These are phyloP conservation scores for Scolopax bukidnonensis DNA, from an alignment of 2,797 vertebrate species.

Conservation along the genomic window DNA sequence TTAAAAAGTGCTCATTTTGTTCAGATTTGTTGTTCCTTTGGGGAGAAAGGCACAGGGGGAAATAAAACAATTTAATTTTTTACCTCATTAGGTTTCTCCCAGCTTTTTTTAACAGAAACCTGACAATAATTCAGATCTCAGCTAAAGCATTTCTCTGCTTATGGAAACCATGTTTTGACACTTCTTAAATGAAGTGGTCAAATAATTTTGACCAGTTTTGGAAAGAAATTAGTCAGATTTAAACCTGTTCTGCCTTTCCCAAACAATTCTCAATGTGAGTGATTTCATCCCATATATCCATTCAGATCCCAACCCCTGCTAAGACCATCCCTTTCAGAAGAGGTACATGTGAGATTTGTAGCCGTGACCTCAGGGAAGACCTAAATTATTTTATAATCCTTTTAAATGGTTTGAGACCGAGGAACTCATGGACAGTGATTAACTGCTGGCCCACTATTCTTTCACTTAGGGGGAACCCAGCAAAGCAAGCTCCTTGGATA, in stretches of 20 bases:
- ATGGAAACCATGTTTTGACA: not conserved
- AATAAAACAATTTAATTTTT: not conserved
- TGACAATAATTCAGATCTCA: not conserved
- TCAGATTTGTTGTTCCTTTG: not conserved
- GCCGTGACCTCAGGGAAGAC: not conserved
- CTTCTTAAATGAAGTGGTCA: not conserved
- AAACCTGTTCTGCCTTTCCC: not conserved
- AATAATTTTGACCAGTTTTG: not conserved
- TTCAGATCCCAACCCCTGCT: not conserved
- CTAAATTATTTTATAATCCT: not conserved
- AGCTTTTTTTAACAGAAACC: not conserved
- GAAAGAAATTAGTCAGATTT: not conserved
- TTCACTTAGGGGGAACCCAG: not conserved
- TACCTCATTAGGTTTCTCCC: not conserved
- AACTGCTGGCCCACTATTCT: not conserved
- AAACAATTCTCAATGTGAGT: not conserved
- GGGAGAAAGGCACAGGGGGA: not conserved
- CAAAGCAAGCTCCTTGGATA: not conserved
- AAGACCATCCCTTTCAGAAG: not conserved
- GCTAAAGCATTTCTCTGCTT: not conserved
- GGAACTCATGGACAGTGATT: not conserved
- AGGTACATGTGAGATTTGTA: not conserved
- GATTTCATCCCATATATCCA: not conserved
- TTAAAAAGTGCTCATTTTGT: not conserved
- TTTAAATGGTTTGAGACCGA: not conserved